Base-by-base conservation (phyloP, 1,140 invertebrate species). In the Drosophila lowei region DNA sequence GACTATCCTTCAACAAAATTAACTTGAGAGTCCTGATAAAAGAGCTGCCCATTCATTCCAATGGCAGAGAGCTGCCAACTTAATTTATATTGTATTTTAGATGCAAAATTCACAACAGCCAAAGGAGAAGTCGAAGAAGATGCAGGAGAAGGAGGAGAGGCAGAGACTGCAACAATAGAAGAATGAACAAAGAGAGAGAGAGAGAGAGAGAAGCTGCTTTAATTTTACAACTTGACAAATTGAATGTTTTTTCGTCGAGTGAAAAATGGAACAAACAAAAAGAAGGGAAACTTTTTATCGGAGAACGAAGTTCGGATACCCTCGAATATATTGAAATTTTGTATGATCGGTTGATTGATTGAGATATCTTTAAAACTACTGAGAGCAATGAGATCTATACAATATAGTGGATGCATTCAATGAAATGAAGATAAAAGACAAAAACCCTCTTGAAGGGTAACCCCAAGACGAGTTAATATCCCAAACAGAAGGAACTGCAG, bases 171-270 rank as follows among this genome's bases (percentile, higher is more conserved):
- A 60, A 67, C 62, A 75, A 60, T 47, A 42, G 23, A 41, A 50
- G 15, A 55, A 30, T n/a, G 53, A 16, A 42, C 41, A 34, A 50
- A 25, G 47, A 18, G 9, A 7, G 63, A 3, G 15, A 47, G 41
- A 9, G 23, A 41, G 23, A 4, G 18, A 38, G 61, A 30, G 34
- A 65, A 74, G 61, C 50, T 64, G 58, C 61, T 71, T 71, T 71
- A 60, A 85, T 85, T 86, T 77, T 71, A 74, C 81, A 86, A 65
- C 57, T 86, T 85, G 77, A 85, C 81, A 85, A 86, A 85, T 85
- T 85, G 81, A 86, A 86, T 80, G 68, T 77, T 71, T 77, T 71
- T 38, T 38, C 66, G 48, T 62, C 9, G 50, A 64, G 38, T 38
- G n/a, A 48, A 21, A 59, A 49, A 34, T 46, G 46, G 41, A 50